These are phyloP conservation scores for Mola mola DNA, from an alignment of 2,113 vertebrate species.

Conservation along the genomic window DNA sequence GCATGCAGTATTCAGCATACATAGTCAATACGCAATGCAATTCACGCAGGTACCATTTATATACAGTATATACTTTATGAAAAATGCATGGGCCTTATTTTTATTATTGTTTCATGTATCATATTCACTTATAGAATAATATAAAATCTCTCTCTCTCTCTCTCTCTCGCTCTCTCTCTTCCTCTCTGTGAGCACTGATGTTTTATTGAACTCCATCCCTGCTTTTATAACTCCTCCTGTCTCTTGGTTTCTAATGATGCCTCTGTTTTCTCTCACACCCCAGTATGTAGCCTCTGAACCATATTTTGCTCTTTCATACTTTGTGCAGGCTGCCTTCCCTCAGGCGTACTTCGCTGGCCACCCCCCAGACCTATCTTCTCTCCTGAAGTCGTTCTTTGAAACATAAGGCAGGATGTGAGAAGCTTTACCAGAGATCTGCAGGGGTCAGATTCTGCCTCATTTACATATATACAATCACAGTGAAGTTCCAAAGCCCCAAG, in stretches of 20 bases:
- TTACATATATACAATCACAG: conserved; percentile 67
- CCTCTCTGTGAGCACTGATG: neutral
- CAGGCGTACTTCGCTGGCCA: conserved; percentile 27
- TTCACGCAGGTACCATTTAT: neutral
- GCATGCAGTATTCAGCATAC: too few relatives aligned
- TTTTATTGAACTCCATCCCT: conserved; percentile 5
- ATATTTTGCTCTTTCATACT: conserved; percentile 36
- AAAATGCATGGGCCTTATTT: neutral
- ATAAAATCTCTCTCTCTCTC: neutral
- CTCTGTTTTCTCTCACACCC: conserved; percentile 31
- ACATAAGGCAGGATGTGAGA: conserved; percentile 42
- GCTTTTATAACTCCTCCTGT: conserved; percentile 12
- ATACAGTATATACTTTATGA: neutral
- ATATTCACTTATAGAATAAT: neutral
- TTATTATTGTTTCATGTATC: neutral
- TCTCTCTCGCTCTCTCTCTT: neutral
- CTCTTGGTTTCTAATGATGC: conserved; percentile 17
- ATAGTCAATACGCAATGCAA: too few relatives aligned
- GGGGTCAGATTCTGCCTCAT: conserved; percentile 57
- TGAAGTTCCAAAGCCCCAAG: conserved; percentile 23
- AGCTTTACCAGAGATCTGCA: conserved; percentile 30
- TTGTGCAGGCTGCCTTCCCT: conserved; percentile 37
- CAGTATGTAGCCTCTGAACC: neutral
- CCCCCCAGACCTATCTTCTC: conserved; percentile 18
- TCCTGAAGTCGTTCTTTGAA: conserved; percentile 49